Percentiles rank a stretch among this genome's conserved stretches.
Evolutionary conservation across 2,113 vertebrate genomes (phyloP).

Genomic region (Daphoenositta chrysoptera): DNA sequence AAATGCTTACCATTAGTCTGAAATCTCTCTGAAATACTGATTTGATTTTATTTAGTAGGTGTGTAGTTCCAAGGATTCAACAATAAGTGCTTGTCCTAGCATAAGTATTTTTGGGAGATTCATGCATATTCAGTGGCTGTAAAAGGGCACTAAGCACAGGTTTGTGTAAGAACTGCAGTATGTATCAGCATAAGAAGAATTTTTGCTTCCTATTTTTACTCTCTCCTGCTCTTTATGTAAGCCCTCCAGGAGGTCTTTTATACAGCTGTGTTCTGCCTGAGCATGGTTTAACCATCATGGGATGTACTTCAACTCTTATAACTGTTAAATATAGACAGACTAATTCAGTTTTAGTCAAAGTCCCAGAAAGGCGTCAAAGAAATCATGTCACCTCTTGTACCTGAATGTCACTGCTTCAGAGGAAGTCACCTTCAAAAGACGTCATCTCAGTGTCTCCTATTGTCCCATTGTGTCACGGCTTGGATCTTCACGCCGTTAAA

Average conservation of each 20-base stretch:
- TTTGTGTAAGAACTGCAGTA: neutral
- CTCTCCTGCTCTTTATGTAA: neutral
- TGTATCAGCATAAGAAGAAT: neutral
- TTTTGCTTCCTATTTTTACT: neutral
- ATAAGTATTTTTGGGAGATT: slow-evolving; percentile 32
- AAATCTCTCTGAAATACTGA: neutral
- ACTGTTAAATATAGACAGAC: neutral
- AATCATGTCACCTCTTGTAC: neutral
- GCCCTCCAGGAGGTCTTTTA: neutral
- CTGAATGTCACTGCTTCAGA: neutral
- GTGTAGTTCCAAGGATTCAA: neutral
- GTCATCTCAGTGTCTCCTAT: neutral
- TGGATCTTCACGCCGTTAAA: neutral
- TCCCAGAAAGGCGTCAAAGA: neutral
- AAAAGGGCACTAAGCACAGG: neutral
- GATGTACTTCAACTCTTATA: neutral
- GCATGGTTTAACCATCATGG: neutral
- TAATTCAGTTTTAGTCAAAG: neutral
- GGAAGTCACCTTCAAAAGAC: neutral
- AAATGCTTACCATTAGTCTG: neutral
- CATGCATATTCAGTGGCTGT: slow-evolving; percentile 17
- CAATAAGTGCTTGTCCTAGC: slow-evolving; percentile 36
- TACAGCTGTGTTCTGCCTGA: neutral
- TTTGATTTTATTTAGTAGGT: neutral
- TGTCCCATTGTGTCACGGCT: neutral